phyloP scores from a whole-genome alignment of 2,888 invertebrate species.

The Nemurella pictetii region DNA sequence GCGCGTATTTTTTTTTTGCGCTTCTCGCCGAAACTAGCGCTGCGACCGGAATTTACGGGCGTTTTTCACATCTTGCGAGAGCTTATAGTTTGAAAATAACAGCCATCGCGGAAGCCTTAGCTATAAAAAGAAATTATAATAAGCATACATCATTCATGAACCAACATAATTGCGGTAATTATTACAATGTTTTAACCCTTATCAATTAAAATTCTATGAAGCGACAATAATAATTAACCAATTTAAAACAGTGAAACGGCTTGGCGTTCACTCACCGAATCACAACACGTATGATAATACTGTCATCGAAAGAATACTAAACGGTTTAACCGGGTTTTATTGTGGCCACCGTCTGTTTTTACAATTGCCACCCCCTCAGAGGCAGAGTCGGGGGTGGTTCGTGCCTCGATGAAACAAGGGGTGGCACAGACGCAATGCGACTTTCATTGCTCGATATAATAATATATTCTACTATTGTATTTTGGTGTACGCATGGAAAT shows the following conservation, averaged over 20 bases:
- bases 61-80: not conserved
- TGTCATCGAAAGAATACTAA: not conserved
- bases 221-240: not conserved
- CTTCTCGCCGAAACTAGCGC: not conserved
- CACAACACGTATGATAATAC: not conserved
- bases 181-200: not conserved
- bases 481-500: not conserved
- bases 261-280: not conserved
- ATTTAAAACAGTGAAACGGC: not conserved
- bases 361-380: not conserved
- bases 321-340: not conserved
- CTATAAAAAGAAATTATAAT: not conserved
- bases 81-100: not conserved
- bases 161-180: not conserved
- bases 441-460: not conserved
- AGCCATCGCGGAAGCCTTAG: not conserved
- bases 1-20: not conserved
- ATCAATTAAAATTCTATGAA: not conserved
- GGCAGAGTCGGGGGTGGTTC: not conserved
- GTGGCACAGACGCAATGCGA: not conserved
- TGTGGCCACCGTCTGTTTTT: not conserved
- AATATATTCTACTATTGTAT: too few species aligned
- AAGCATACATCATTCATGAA: not conserved
- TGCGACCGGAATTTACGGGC: too few species aligned
- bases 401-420: not conserved